Evolutionary conservation across 2,113 vertebrate species (phyloP).

Genomic region (Zingel zingel): DNA sequence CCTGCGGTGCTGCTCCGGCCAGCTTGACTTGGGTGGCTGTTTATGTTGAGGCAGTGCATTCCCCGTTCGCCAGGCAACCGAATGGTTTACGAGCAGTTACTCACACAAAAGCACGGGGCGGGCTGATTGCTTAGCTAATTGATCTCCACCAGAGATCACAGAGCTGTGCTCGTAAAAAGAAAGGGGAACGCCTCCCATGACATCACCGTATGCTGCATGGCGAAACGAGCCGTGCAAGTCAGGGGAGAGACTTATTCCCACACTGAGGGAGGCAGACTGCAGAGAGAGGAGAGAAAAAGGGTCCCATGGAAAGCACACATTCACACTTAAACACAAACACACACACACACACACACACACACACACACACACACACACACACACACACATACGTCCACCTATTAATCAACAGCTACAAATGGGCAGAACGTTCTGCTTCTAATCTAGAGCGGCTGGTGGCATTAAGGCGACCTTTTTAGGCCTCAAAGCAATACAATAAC

Average conservation of each 20-base stretch:
- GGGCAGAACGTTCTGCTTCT: constrained; percentile 14
- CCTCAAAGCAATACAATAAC: constrained; percentile 20
- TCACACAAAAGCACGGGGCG: constrained; percentile 77
- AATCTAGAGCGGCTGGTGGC: constrained; percentile 5
- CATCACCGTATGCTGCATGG: constrained; percentile 69
- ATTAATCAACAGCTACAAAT: constrained; percentile 16
- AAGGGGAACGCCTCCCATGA: constrained; percentile 76
- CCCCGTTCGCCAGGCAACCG: constrained; percentile 80
- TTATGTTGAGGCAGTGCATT: constrained; percentile 76
- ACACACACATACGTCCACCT: not conserved
- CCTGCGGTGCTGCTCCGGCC: constrained; percentile 41
- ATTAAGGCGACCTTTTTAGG: constrained; percentile 34
- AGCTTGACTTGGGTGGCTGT: constrained; percentile 71
- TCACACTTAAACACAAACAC: constrained; percentile 2
- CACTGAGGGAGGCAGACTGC: constrained; percentile 45
- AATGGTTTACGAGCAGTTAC: constrained; percentile 75
- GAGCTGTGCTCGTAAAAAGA: constrained; percentile 72
- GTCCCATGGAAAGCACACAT: constrained; percentile 19
- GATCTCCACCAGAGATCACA: constrained; percentile 84
- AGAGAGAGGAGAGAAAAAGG: constrained; percentile 15
- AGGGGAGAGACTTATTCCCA: constrained; percentile 62
- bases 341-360: constrained; percentile 10
- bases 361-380: constrained; percentile 15
- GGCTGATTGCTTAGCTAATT: constrained; percentile 86
- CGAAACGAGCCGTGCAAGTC: constrained; percentile 41